Evolutionary conservation across 2,797 vertebrate genomes (phyloP), one percentile per base, ranked within the genome.

Genomic region (Microctenopoma stevenorrisi): DNA sequence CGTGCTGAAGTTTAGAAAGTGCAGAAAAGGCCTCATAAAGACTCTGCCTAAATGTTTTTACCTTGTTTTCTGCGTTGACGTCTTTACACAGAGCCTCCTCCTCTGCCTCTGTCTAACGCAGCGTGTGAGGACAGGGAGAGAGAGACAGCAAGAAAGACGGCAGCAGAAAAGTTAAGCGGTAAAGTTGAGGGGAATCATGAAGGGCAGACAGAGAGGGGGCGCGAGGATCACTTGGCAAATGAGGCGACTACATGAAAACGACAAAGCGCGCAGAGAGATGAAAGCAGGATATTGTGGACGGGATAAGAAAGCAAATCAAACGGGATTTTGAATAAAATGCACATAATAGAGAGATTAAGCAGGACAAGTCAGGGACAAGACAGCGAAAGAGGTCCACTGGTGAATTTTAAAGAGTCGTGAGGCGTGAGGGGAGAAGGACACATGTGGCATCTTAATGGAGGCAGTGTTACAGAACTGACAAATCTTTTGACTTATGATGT

Each of bases 41-140:
- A 60, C 53, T 26, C 51, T 3, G 40, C 28, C 51, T n/a, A 52
- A 58, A 40, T 61, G 1, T 46, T 48, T 83, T 91, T 92, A 93
- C 90, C 91, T 93, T 82, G 70, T 89, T 93, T 60, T 92, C 92
- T 67, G 87, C 89, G 86, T 90, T 86, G 76, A 74, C 74, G 13
- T 91, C 90, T 78, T 80, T 90, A 86, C 74, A 86, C 4, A 83
- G 86, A 42, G 67, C 38, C 60, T 91, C 86, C 61, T 90, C 88
- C 74, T 87, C 89, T 83, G 79, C 73, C 82, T 77, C 84, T 82
- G 89, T 84, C 89, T 90, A 86, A 87, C 28, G 86, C 72, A 82
- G 88, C 84, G 53, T 80, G 85, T 46, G 49, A 12, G 61, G 54
- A 28, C 18, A 18, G 18, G 18, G 50, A 42, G 22, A 7, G 48